These are phyloP conservation scores for Coelopa frigida DNA, from an alignment of 1,140 invertebrate genomes.

Conservation along the genomic window DNA sequence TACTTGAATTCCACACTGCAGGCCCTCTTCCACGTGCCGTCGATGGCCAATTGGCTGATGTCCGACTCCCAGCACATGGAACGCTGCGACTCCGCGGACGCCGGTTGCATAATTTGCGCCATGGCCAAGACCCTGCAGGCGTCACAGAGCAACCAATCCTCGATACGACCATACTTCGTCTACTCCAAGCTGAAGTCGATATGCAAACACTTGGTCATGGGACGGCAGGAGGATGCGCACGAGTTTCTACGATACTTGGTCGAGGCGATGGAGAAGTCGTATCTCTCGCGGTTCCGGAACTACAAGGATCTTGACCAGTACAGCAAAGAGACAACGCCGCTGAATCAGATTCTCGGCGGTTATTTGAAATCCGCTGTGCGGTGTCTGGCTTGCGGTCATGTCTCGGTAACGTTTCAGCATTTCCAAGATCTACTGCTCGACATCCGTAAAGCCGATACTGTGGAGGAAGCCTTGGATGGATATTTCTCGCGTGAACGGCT, in stretches of 20 bases:
- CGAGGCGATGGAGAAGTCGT: conserved; percentile 89
- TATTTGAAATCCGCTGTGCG: conserved; percentile 89
- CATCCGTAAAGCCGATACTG: conserved; percentile 72
- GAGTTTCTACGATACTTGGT: conserved; percentile 90
- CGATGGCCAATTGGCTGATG: conserved; percentile 78
- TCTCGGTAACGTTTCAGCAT: conserved; percentile 85
- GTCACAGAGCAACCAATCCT: conserved; percentile 56
- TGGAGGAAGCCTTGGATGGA: conserved; percentile 73
- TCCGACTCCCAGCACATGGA: conserved; percentile 63
- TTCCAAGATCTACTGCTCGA: conserved; percentile 88
- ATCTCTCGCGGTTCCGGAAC: conserved; percentile 63
- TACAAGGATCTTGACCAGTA: conserved; percentile 71
- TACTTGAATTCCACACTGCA: conserved; percentile 93
- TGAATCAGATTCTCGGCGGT: conserved; percentile 94
- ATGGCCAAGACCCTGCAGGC: conserved; percentile 67
- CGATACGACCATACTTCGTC: conserved; percentile 67
- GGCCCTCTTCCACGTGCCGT: conserved; percentile 81
- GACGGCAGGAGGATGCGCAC: conserved; percentile 94
- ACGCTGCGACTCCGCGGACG: conserved; percentile 61
- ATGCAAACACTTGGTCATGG: conserved; percentile 82
- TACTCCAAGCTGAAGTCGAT: conserved; percentile 64
- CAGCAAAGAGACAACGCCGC: conserved; percentile 90
- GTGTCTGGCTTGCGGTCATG: conserved; percentile 71
- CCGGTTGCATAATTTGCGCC: conserved; percentile 75
- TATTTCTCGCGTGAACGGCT: conserved; percentile 78